Evolutionary conservation across 2,113 vertebrate genomes (phyloP), one percentile per base, ranked within the genome.

Genomic region (Sturnus vulgaris): DNA sequence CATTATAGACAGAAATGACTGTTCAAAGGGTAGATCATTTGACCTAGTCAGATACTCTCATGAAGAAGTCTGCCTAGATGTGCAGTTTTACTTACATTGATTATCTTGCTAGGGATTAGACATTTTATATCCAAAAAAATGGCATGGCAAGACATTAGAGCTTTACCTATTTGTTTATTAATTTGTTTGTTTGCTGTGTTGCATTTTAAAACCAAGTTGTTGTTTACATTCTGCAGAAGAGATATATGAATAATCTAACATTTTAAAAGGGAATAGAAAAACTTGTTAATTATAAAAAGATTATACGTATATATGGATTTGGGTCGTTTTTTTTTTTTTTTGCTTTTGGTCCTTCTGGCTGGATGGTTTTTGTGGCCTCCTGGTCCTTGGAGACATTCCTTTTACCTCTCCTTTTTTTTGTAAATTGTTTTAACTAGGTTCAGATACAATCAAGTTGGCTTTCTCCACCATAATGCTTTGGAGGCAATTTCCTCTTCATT

Each of bases 401-500:
- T 90, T 95, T 93, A 40, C 39, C 84, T 83, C 27, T 88, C 22
- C 28, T 97, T 97, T 97, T 95, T 89, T 95, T 78, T 59, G 84
- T 83, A 83, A 91, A 91, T 15, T 96, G n/a, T 94, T 97, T 96
- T 97, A 93, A 92, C 89, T 89, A 92, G 66, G 47, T 97, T 97
- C 65, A 96, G 84, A 97, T 97, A 92, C 30, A 98, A 92, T 95
- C 64, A 90, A 79, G 30, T 92, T 97, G 86, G 90, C 78, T 96
- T 82, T 88, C 82, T 96, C 90, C 42, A 82, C 70, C 87, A 82
- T 70, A 91, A 91, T 82, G 68, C n/a, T 95, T 95, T 97, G 95
- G 95, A 97, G 42, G 56, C 68, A 96, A 97, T 98, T 98, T 98
- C 92, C 94, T 95, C 90, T 92, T 96, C 40, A 94, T 96, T 98